Conservation (phyloP, 1,140 invertebrate species). For the Dermatophagoides farinae region DNA sequence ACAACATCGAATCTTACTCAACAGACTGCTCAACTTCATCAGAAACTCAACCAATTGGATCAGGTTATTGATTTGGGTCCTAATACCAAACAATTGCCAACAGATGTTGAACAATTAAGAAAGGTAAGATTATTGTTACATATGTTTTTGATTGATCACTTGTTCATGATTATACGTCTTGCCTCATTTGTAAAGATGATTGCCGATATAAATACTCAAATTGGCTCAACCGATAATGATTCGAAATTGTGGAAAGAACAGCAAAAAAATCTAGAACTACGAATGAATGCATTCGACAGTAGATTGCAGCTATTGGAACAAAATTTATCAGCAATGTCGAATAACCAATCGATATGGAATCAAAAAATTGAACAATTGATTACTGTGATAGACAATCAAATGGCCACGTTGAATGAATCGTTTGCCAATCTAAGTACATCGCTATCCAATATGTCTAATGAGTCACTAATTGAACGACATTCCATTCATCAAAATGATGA, state of each 20-base stretch:
- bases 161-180: too few species aligned
- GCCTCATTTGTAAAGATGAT: too few species aligned
- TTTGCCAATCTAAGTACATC: not conserved
- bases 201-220: conserved; percentile 1
- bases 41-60: not conserved
- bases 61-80: conserved; percentile 1
- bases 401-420: not conserved
- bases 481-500: too few species aligned
- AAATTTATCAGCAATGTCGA: not conserved
- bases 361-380: too few species aligned
- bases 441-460: too few species aligned
- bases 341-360: too few species aligned
- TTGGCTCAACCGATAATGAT: conserved; percentile 2
- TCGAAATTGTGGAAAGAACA: not conserved
- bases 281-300: not conserved
- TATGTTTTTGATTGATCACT: not conserved
- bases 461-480: too few species aligned
- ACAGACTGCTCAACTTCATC: conserved; percentile 2
- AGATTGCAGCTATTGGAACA: not conserved
- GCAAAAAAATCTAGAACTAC: not conserved
- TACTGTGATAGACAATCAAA: not conserved
- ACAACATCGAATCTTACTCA: not conserved
- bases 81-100: conserved; percentile 1
- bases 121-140: not conserved
- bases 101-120: conserved; percentile 6